Conservation (phyloP, 1,140 invertebrate genomes). For the Nylanderia fulva region DNA sequence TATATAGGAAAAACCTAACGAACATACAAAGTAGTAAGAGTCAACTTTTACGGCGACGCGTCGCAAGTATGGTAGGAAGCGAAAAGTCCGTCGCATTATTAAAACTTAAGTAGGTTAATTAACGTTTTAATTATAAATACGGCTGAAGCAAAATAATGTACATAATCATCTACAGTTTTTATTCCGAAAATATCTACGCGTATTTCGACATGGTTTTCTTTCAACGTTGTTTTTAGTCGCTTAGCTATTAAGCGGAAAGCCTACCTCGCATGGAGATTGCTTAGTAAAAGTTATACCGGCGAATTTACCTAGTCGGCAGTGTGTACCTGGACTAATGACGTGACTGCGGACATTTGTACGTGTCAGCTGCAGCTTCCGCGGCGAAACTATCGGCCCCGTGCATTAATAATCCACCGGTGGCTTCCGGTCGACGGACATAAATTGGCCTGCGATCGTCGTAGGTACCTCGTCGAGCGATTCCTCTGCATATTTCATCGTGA, state of each 20-base stretch:
- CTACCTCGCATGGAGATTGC: slow-evolving; percentile 5
- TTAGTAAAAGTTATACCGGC: slow-evolving; percentile 55
- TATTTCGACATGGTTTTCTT: no score
- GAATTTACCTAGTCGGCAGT: slow-evolving; percentile 55
- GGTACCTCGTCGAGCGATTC: slow-evolving; percentile 62
- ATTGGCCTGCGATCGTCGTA: slow-evolving; percentile 75
- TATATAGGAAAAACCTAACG: neutral
- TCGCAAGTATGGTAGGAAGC: neutral
- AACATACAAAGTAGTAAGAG: neutral
- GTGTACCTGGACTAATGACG: slow-evolving; percentile 82
- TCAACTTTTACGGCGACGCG: neutral
- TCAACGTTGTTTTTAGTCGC: no score
- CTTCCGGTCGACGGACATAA: slow-evolving; percentile 78
- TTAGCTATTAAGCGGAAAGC: no score
- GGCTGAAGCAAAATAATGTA: neutral
- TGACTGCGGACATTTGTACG: slow-evolving; percentile 82
- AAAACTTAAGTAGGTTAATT: slow-evolving; percentile 14
- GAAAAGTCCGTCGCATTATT: neutral
- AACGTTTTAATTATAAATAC: neutral
- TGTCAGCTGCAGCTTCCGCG: slow-evolving; percentile 82
- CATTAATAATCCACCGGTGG: slow-evolving; percentile 84
- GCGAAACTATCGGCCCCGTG: slow-evolving; percentile 81
- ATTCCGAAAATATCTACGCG: no score
- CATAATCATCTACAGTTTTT: neutral
- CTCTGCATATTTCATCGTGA: slow-evolving; percentile 73